These are phyloP conservation scores for Venusia cambrica DNA, from an alignment of 2,888 invertebrate species.

Conservation along the genomic window DNA sequence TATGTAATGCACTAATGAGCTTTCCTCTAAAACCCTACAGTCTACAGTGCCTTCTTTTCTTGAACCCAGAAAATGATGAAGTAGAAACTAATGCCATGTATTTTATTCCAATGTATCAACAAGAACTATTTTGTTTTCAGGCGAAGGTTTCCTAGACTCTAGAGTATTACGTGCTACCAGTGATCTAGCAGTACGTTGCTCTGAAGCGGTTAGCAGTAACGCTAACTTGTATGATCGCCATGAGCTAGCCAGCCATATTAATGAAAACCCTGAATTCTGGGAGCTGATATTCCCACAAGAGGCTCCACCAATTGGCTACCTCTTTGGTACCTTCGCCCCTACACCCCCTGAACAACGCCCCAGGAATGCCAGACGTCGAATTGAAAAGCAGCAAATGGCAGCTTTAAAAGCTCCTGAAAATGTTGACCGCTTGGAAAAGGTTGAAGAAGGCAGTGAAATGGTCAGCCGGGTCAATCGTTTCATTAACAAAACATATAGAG, in stretches of 20 bases:
- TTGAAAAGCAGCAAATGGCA: constrained; percentile 48
- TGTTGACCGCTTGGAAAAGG: constrained; percentile 72
- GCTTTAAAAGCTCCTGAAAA: constrained; percentile 74
- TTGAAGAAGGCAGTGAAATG: constrained; percentile 79
- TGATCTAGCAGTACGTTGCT: constrained; percentile 53
- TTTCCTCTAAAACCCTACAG: too few relatives aligned
- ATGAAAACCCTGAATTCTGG: constrained; percentile 56
- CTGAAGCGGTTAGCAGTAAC: constrained; percentile 60
- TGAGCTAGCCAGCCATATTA: constrained; percentile 71
- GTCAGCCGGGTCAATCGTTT: constrained; percentile 73
- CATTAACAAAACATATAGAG: constrained; percentile 60
- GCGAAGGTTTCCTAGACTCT: constrained; percentile 61
- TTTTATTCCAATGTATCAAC: too few relatives aligned
- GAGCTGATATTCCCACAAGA: constrained; percentile 47
- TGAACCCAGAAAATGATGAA: too few relatives aligned
- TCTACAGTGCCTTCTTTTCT: too few relatives aligned
- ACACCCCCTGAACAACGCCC: constrained; percentile 51
- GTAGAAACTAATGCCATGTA: too few relatives aligned
- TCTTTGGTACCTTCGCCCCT: constrained; percentile 73
- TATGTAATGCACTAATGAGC: too few relatives aligned
- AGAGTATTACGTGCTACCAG: constrained; percentile 60
- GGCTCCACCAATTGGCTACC: constrained; percentile 48
- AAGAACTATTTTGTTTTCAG: too few relatives aligned
- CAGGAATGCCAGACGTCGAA: constrained; percentile 38
- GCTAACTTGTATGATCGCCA: constrained; percentile 69